A percentile compares a stretch with the other conserved stretches of the same genome.
Conservation (phyloP, 2,888 invertebrate genomes). For the Acleris sparsana region DNA sequence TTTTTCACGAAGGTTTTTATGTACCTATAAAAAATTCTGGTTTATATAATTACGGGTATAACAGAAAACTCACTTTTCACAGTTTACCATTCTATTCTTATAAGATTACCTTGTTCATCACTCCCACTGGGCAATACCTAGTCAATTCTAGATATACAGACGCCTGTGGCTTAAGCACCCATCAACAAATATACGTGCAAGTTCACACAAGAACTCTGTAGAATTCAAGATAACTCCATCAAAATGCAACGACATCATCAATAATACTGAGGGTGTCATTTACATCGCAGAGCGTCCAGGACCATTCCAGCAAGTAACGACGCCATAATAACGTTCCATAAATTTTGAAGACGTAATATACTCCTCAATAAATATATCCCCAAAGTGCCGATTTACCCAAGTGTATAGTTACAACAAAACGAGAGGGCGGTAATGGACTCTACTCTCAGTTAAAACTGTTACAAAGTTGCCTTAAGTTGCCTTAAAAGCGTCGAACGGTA, state of each 20-base stretch:
- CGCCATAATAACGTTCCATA: slow-evolving; percentile 56
- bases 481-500: slow-evolving; percentile 57
- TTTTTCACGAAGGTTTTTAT: too few relatives aligned
- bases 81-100: too few relatives aligned
- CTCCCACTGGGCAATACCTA: too few relatives aligned
- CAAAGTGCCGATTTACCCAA: slow-evolving; percentile 67
- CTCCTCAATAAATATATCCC: slow-evolving; percentile 61
- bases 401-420: slow-evolving; percentile 46
- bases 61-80: too few relatives aligned
- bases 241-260: slow-evolving; percentile 21
- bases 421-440: slow-evolving; percentile 55
- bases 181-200: too few relatives aligned
- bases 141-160: too few relatives aligned
- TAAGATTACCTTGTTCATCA: too few relatives aligned
- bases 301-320: slow-evolving; percentile 52
- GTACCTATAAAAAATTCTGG: too few relatives aligned
- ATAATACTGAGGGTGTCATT: slow-evolving; percentile 21
- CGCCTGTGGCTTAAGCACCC: too few relatives aligned
- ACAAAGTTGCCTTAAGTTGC: slow-evolving; percentile 52
- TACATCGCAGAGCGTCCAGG: slow-evolving; percentile 31
- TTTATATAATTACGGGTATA: too few relatives aligned
- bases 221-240: slow-evolving; percentile 2
- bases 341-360: slow-evolving; percentile 65
- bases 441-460: slow-evolving; percentile 53
- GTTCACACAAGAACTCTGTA: background rate